Base-by-base conservation (phyloP, 2,888 invertebrate species). In the Ypsolopha scabrella region DNA sequence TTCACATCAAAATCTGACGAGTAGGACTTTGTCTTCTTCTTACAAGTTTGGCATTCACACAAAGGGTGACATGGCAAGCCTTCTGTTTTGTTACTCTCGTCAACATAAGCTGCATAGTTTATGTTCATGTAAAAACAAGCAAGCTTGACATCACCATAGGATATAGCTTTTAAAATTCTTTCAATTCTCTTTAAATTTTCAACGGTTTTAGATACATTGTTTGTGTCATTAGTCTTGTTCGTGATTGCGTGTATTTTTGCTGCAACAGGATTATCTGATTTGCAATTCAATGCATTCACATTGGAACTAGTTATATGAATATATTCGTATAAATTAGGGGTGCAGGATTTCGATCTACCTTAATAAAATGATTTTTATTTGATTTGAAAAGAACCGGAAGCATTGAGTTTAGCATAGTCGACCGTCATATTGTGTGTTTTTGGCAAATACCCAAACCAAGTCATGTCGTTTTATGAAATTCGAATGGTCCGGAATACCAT, bases 111-210 rank as follows among this genome's bases (percentile, higher is more conserved):
- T 13, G 70, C 64, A 61, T 80, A 83, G 56, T 81, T 80, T 65
- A 75, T 88, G 59, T 80, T 79, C 66, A 94, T 87, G 68, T 93
- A 93, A 68, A 91, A 93, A 65, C 91, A 91, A 48, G 92, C 91
- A 51, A 94, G 74, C 51, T 91, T 90, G 8, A 90, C 77, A 77
- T 94, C 94, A 48, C 91, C 91, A 67, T 89, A 90, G 51, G 89
- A 87, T 53, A 94, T 91, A 0, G 93, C 91, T 62, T 90, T 89
- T 33, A 93, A 75, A 48, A 93, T 79, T 68, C 91, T 88, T 53
- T 92, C 91, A 54, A 87, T 76, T 53, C 80, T 67, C 61, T 87
- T 87, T 10, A 85, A 64, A 55, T 83, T 83, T 67, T 85, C 82
- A 38, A 86, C 72, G 51, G 80, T 69, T 60, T 75, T 81, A 43